These are phyloP conservation scores for Notamacropus eugenii DNA, from an alignment of 2,797 vertebrate genomes.

Conservation along the genomic window DNA sequence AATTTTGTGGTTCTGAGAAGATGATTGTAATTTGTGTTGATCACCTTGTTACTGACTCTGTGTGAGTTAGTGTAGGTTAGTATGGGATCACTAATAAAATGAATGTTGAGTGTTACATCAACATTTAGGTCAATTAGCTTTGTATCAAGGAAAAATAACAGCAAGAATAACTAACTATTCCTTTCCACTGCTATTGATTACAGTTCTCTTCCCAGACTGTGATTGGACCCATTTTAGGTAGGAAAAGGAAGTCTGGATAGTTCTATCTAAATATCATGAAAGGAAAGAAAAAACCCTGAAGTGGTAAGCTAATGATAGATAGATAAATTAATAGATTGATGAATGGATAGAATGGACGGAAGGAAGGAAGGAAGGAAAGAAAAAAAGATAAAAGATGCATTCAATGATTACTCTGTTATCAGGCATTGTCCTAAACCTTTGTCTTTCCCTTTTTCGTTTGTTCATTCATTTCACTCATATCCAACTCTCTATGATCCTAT, in stretches of 20 bases:
- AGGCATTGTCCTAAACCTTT: background rate
- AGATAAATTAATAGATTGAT: background rate
- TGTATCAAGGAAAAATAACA: background rate
- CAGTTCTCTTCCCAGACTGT: background rate
- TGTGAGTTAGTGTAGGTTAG: background rate
- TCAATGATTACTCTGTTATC: background rate
- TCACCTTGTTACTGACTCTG: background rate
- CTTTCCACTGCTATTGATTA: background rate
- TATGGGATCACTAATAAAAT: background rate
- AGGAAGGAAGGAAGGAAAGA: too few species aligned
- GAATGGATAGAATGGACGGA: background rate
- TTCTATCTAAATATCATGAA: background rate
- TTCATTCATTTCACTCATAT: too few species aligned
- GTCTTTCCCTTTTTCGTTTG: background rate
- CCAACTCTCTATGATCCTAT: too few species aligned
- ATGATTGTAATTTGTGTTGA: background rate
- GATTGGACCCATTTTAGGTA: background rate
- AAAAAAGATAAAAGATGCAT: background rate
- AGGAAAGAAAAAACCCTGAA: background rate
- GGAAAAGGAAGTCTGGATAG: background rate
- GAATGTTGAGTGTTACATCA: background rate
- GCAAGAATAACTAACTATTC: background rate
- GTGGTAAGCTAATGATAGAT: background rate
- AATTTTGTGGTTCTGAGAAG: background rate
- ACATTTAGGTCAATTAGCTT: background rate